These are phyloP conservation scores for Tupaia chinensis DNA, from an alignment of 2,113 vertebrate genomes.

Conservation along the genomic window DNA sequence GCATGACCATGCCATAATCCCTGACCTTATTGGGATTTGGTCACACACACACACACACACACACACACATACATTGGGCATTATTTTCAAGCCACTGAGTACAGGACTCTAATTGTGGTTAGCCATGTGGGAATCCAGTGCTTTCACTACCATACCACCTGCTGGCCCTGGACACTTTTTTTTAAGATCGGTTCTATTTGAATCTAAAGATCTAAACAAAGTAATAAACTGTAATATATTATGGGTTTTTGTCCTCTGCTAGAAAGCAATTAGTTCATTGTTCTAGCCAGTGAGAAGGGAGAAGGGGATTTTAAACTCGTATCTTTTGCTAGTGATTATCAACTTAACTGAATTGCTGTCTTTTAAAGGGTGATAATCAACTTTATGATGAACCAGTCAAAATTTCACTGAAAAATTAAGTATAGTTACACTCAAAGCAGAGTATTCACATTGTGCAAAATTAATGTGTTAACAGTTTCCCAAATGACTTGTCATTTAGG, in stretches of 20 bases:
- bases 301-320: not conserved
- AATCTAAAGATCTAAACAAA: not conserved
- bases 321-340: not conserved
- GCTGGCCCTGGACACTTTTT: not conserved
- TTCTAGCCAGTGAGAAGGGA: not conserved
- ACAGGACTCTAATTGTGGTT: too few relatives aligned
- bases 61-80: too few relatives aligned
- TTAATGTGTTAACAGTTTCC: not conserved
- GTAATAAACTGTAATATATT: slow-evolving; percentile 17
- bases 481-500: slow-evolving; percentile 7
- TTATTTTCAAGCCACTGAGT: too few relatives aligned
- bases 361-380: not conserved
- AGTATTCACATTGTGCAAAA: slow-evolving; percentile 4
- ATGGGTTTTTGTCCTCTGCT: not conserved
- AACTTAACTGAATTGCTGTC: not conserved
- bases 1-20: too few relatives aligned
- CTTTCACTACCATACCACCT: too few relatives aligned
- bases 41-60: too few relatives aligned
- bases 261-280: not conserved
- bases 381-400: not conserved
- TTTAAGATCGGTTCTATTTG: not conserved
- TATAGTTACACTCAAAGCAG: slow-evolving; percentile 20
- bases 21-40: too few relatives aligned
- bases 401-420: slow-evolving; percentile 7
- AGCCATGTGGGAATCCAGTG: too few relatives aligned